Evolutionary conservation across 2,888 invertebrate genomes (phyloP).

Genomic region (Pristionchus japonicus): DNA sequence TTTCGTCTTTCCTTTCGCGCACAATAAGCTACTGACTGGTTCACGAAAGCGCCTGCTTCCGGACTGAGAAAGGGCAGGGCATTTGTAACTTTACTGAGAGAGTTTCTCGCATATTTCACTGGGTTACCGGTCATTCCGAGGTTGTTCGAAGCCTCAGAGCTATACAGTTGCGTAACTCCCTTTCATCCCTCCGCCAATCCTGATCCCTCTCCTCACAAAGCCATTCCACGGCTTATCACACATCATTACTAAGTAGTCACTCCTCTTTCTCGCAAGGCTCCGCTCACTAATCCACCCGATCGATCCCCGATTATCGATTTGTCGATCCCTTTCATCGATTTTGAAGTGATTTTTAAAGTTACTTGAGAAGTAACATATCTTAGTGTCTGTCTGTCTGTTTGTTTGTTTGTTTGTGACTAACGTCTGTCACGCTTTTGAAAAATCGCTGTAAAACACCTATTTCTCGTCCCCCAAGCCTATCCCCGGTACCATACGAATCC

Average conservation of each 20-base stretch:
- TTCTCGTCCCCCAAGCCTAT: too few relatives aligned
- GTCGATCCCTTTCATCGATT: too few relatives aligned
- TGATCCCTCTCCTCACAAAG: neutral
- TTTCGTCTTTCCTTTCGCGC: neutral
- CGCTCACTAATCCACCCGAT: neutral
- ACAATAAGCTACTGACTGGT: neutral
- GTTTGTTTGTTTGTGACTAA: too few relatives aligned
- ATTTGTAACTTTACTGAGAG: neutral
- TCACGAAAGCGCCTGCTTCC: neutral
- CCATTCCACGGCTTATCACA: neutral
- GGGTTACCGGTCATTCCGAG: too few relatives aligned
- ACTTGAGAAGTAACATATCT: too few relatives aligned
- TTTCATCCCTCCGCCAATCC: neutral
- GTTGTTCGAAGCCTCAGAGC: neutral
- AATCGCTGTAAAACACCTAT: too few relatives aligned
- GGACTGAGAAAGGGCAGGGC: neutral
- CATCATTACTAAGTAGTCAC: constrained; percentile 18
- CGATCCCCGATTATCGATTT: neutral
- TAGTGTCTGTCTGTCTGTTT: too few relatives aligned
- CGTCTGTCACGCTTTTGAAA: too few relatives aligned
- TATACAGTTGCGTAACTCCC: neutral
- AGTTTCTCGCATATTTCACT: too few relatives aligned
- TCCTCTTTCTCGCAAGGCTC: neutral
- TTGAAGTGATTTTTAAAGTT: too few relatives aligned
- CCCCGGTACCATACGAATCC: too few relatives aligned